Evolutionary conservation across 2,797 vertebrate genomes (phyloP), one percentile per base, ranked within the genome.

Genomic region (Poecilia gillii): DNA sequence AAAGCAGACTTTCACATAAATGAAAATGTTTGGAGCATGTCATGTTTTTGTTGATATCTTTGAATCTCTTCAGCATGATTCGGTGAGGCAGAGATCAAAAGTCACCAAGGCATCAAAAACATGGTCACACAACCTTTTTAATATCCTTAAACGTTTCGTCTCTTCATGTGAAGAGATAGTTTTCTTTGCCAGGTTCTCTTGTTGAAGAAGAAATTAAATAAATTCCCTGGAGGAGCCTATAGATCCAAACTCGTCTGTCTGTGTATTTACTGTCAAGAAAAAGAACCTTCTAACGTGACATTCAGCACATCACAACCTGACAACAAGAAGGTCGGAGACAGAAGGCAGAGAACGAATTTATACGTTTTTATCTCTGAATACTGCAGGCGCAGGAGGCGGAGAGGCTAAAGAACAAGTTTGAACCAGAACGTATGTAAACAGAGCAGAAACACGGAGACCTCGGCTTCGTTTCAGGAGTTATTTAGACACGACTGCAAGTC

Each of bases 201-300:
- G 23, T 71, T 25, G 12, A 71, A 43, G 28, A 45, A n/a, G 25
- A 71, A 45, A 71, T 28, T 13, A 71, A 71, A 45, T n/a, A n/a
- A 71, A 71, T n/a, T 71, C 41, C 68, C 68, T 0, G 12, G 41
- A 45, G 68, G 41, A 71, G 39, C 25, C 68, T 14, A 6, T 5
- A 71, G 41, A 45, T 45, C 68, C 28, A 45, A 71, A 45, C 68
- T n/a, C n/a, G 41, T 45, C 68, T 71, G 66, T 70, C n/a, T 43
- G 23, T 70, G 66, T 33, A 45, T 45, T 70, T 70, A 70, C 68
- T n/a, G 68, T 71, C 23, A 70, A 41, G 66, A 41, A 39, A 70
- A 39, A 43, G 16, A 45, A n/a, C 68, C 14, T 71, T 45, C 23
- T 71, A 71, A 45, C 13, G 68, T 71, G 68, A 71, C 41, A 71